Conservation (phyloP, 2,888 invertebrate species). For the Hirtodrosophila trivittata region DNA sequence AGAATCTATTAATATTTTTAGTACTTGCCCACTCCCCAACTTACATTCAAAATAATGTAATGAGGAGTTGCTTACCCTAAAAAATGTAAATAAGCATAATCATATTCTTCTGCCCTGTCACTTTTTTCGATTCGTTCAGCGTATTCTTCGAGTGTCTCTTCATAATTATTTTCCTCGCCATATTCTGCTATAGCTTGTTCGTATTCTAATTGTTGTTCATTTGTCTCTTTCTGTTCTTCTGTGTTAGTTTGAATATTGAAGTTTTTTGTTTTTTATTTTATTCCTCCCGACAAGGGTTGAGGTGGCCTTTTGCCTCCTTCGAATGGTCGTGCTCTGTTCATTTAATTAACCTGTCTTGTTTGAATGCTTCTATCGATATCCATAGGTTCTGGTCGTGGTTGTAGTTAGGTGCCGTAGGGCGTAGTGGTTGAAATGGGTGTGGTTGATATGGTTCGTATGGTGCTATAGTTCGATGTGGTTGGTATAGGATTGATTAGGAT, state of each 20-base stretch:
- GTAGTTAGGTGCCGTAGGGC: constrained; percentile 24
- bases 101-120: neutral
- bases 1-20: constrained; percentile 47
- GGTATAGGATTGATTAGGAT: neutral
- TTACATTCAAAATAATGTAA: constrained; percentile 42
- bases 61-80: constrained; percentile 47
- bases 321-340: constrained; percentile 17
- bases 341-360: constrained; percentile 30
- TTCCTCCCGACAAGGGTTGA: neutral
- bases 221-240: neutral
- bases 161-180: neutral
- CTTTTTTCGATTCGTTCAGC: neutral
- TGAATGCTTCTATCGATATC: constrained; percentile 28
- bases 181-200: constrained; percentile 2
- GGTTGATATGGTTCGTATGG: neutral
- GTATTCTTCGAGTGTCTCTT: constrained; percentile 1
- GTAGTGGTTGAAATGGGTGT: constrained; percentile 5
- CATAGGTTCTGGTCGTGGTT: constrained; percentile 32
- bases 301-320: constrained; percentile 5
- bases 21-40: constrained; percentile 37
- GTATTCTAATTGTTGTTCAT: neutral
- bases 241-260: constrained; percentile 5
- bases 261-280: constrained; percentile 4
- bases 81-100: constrained; percentile 40
- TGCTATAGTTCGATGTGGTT: neutral